Base-by-base conservation (phyloP, 2,888 invertebrate species). In the Nezara viridula region DNA sequence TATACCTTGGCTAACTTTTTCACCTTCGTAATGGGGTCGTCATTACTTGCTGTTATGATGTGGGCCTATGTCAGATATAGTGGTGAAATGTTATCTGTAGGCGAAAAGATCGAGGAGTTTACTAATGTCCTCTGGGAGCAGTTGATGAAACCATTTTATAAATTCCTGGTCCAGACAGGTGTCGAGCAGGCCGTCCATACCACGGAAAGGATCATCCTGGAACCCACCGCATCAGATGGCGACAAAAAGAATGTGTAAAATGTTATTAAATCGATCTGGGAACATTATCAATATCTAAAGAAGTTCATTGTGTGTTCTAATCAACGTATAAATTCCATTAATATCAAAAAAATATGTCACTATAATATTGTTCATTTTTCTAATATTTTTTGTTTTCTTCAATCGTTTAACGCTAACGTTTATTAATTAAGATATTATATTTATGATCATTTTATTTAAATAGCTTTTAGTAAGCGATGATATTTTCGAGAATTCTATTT, bases 11-110 rank as follows among this genome's bases (percentile, higher is more conserved):
- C 98, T 91, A 98, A 98, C 93, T 94, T 96, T 91, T 96, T 96
- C 93, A 98, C 97, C 93, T 93, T 97, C 91, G 93, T 95, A 90
- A 97, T 98, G 97, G 97, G 97, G 24, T 92, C 96, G 90, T 95
- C 97, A 89, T 94, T 98, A 91, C 93, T 98, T 87, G 96, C 97
- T n/a, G 95, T 98, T 86, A 95, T 95, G 89, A 94, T 97, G 47
- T 98, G 98, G 98, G 96, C 97, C 0, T 98, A 98, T 92, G 96
- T 98, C 93, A 98, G 98, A 92, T 98, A 98, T 93, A 98, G 97
- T 92, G 99, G 99, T 66, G 98, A 98, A 93, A 95, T 97, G 93
- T 94, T 97, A 92, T 97, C 98, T 92, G 93, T 98, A 85, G 98
- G 98, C 40, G 95, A 95, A 89, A 95, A 95, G 92, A 96, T 99